phyloP scores from a whole-genome alignment of 2,888 invertebrate genomes.

The Caenorhabditis imperialis region DNA sequence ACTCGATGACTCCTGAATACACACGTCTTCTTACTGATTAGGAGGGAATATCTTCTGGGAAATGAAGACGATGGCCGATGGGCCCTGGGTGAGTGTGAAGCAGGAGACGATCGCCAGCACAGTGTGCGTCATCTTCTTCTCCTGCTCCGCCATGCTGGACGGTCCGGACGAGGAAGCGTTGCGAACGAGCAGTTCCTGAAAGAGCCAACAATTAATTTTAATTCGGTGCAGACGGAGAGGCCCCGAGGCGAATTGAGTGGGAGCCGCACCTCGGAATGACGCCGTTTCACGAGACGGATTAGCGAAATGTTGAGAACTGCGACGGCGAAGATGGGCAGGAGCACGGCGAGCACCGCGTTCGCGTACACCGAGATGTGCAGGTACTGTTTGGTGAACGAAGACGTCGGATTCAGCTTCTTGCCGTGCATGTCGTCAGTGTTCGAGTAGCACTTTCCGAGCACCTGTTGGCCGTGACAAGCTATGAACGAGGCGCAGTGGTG shows the following conservation, averaged over 20 bases:
- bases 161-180: conserved; percentile 44
- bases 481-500: conserved; percentile 57
- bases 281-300: conserved; percentile 61
- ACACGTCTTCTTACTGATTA: conserved; percentile 40
- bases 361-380: conserved; percentile 46
- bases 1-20: neutral
- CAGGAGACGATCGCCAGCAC: conserved; percentile 68
- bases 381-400: conserved; percentile 47
- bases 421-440: conserved; percentile 54
- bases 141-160: conserved; percentile 61
- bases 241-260: conserved; percentile 30
- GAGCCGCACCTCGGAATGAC: conserved; percentile 57
- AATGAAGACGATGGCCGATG: conserved; percentile 60
- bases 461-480: conserved; percentile 59
- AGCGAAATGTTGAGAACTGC: conserved; percentile 63
- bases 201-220: neutral
- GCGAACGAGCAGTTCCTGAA: conserved; percentile 55
- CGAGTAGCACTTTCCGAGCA: conserved; percentile 57
- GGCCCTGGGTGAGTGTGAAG: conserved; percentile 68
- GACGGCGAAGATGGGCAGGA: conserved; percentile 64
- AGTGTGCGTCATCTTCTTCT: conserved; percentile 67
- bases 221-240: conserved; percentile 8
- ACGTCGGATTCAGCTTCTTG: conserved; percentile 57
- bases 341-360: conserved; percentile 60
- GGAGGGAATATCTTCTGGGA: conserved; percentile 52